Evolutionary conservation across 2,888 invertebrate genomes (phyloP).

Genomic region (Pachycephus smyrnensis): DNA sequence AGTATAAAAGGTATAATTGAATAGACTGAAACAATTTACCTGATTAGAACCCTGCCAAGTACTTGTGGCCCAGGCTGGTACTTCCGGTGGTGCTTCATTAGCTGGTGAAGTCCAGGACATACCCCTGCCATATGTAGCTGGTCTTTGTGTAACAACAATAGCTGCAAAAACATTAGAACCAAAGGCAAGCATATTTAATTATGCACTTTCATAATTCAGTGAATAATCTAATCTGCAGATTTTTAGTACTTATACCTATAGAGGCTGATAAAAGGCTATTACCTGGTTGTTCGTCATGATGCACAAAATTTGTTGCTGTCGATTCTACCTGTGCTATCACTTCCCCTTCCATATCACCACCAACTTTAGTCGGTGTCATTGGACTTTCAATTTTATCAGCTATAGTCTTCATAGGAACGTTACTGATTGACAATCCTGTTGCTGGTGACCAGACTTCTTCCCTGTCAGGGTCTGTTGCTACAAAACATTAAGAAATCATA

Average conservation of each 20-base stretch:
- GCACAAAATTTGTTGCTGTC: conserved; percentile 9
- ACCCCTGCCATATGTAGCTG: conserved; percentile 69
- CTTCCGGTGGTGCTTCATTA: conserved; percentile 45
- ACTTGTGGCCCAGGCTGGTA: conserved; percentile 58
- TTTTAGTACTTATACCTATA: not conserved
- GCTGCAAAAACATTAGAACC: conserved; percentile 27
- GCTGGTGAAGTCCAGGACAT: conserved; percentile 66
- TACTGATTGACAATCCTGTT: conserved; percentile 12
- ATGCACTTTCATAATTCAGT: not conserved
- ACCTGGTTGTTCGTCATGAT: conserved; percentile 33
- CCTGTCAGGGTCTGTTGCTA: conserved; percentile 12
- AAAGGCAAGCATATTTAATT: not conserved
- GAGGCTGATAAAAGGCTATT: not conserved
- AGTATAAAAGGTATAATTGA: not conserved
- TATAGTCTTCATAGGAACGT: not conserved
- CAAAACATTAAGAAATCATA: not conserved
- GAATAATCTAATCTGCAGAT: not conserved
- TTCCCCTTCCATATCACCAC: conserved; percentile 24
- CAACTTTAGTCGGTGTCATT: conserved; percentile 13
- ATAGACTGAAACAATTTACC: conserved; percentile 30
- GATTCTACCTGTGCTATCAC: conserved; percentile 20
- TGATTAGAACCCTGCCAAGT: conserved; percentile 51
- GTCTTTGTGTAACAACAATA: conserved; percentile 55
- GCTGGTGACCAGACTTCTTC: conserved; percentile 17
- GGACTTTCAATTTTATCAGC: conserved; percentile 10